Evolutionary conservation across 2,113 vertebrate species (phyloP).

Genomic region (Tyto alba): DNA sequence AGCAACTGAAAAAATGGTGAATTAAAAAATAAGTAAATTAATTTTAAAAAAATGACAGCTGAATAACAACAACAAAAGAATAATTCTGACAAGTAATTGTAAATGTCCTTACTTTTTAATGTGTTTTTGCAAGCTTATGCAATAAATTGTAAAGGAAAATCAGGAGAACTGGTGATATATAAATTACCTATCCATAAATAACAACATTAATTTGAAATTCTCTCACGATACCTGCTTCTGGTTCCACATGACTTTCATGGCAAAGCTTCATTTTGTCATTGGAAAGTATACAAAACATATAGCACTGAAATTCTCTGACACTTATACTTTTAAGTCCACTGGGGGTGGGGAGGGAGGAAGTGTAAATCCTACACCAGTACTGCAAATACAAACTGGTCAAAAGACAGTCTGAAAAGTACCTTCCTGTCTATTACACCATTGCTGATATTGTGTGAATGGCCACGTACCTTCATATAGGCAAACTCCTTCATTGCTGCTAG

Average conservation of each 20-base stretch:
- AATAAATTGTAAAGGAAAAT: not conserved
- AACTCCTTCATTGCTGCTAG: constrained; percentile 97
- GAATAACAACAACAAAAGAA: not conserved
- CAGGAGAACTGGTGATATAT: not conserved
- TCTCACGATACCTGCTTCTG: not conserved
- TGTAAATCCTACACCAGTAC: not conserved
- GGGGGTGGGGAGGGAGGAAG: no score
- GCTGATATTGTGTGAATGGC: not conserved
- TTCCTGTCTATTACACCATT: not conserved
- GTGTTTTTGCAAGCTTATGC: not conserved
- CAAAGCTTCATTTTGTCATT: not conserved
- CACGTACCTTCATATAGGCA: constrained; percentile 96
- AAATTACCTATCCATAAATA: not conserved
- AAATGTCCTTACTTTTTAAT: not conserved
- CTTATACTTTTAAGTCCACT: not conserved
- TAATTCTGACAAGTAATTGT: not conserved
- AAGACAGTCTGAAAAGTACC: not conserved
- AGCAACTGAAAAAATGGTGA: not conserved
- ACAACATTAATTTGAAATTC: not conserved
- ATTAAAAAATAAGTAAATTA: not conserved
- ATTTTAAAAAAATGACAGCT: not conserved
- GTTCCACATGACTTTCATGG: not conserved
- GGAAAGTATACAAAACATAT: not conserved
- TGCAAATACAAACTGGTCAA: not conserved
- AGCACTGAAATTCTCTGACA: not conserved